phyloP scores from a whole-genome alignment of 2,797 vertebrate genomes.

The Meriones psammophilus region DNA sequence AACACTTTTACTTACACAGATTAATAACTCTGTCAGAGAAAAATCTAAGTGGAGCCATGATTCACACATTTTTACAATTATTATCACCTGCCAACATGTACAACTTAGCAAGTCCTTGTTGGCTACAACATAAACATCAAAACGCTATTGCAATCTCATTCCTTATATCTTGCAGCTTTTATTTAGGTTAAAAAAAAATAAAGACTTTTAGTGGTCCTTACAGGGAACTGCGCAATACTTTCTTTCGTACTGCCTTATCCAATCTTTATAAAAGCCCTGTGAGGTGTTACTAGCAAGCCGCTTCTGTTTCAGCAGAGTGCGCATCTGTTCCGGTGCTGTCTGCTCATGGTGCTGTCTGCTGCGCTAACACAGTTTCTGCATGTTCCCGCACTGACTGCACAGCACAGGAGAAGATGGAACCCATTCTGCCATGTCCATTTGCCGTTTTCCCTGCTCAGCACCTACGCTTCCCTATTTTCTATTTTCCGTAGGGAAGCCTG shows the following conservation, averaged over 20 bases:
- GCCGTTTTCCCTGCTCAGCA: not conserved
- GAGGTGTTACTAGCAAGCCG: not conserved
- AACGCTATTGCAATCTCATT: constrained; percentile 21
- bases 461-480: not conserved
- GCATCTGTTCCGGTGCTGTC: not conserved
- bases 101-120: constrained; percentile 43
- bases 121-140: constrained; percentile 31
- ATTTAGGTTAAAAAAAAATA: not conserved
- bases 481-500: not conserved
- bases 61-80: constrained; percentile 65
- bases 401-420: constrained; percentile 39
- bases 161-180: not conserved
- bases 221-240: not conserved
- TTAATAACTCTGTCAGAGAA: constrained; percentile 69
- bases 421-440: not conserved
- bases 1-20: constrained; percentile 65
- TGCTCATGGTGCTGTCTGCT: not conserved
- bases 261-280: not conserved
- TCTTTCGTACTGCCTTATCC: not conserved
- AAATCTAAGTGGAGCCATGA: constrained; percentile 60
- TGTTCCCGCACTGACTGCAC: not conserved
- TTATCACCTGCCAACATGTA: constrained; percentile 36
- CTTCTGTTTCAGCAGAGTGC: not conserved
- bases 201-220: not conserved
- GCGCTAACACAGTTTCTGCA: not conserved